Conservation (phyloP, 92 coral and sea anemone species). For the Parazoanthus atlanticus region DNA sequence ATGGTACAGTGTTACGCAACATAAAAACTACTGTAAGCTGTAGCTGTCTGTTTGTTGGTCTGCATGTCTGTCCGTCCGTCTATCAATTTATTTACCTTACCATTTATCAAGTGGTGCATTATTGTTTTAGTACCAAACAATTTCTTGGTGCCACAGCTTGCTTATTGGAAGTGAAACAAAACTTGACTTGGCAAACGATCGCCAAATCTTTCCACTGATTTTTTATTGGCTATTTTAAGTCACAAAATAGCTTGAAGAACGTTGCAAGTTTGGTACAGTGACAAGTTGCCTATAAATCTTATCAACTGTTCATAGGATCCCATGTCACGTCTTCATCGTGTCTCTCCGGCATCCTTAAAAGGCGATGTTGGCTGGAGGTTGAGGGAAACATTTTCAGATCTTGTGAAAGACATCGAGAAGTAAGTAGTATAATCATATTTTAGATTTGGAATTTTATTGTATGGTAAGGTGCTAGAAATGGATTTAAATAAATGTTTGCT, state of each 20-base stretch:
- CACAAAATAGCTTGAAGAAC: not conserved
- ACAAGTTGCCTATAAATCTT: slow-evolving; percentile 1
- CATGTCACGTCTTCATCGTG: slow-evolving; percentile 86
- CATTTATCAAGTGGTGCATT: too few relatives aligned
- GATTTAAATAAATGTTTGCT: not conserved
- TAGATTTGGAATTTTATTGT: not conserved
- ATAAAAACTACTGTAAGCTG: too few relatives aligned
- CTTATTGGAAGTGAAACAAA: too few relatives aligned
- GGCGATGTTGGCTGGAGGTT: slow-evolving; percentile 98
- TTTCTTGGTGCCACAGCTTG: too few relatives aligned
- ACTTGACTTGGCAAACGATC: too few relatives aligned
- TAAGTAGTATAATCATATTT: slow-evolving; percentile 16
- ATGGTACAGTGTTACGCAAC: too few relatives aligned
- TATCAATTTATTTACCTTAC: too few relatives aligned
- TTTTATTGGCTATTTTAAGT: not conserved
- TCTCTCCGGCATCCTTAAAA: slow-evolving; percentile 90
- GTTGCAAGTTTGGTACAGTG: too few relatives aligned
- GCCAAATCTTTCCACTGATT: not conserved
- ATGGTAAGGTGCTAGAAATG: not conserved
- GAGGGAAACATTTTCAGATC: slow-evolving; percentile 88
- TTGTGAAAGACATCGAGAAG: slow-evolving; percentile 92
- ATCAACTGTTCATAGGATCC: slow-evolving; percentile 68
- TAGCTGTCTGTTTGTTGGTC: too few relatives aligned
- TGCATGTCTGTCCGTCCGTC: too few relatives aligned
- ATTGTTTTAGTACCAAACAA: too few relatives aligned